These are phyloP conservation scores for Ormia ochracea DNA, from an alignment of 2,888 invertebrate genomes.

Conservation along the genomic window DNA sequence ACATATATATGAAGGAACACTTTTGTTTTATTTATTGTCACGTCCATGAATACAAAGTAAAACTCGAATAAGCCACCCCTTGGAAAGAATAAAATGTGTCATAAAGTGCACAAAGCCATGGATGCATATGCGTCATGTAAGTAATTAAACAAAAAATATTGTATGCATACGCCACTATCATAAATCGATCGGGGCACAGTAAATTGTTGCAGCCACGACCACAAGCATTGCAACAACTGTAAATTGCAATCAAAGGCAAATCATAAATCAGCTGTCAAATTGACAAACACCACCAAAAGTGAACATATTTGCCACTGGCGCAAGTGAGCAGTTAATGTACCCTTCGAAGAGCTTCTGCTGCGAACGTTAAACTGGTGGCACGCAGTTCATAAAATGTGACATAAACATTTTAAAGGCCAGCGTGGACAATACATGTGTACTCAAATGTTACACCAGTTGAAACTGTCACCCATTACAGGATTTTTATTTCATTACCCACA, in stretches of 20 bases:
- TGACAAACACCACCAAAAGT: conserved; percentile 61
- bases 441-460: background rate
- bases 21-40: conserved; percentile 34
- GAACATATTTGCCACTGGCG: conserved; percentile 13
- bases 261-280: conserved; percentile 67
- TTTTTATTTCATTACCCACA: conserved; percentile 8
- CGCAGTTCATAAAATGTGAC: conserved; percentile 64
- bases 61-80: background rate
- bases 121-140: conserved; percentile 44
- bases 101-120: conserved; percentile 40
- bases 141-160: conserved; percentile 64
- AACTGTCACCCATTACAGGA: conserved; percentile 12
- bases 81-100: conserved; percentile 34
- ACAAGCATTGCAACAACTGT: conserved; percentile 56
- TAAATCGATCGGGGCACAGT: conserved; percentile 43
- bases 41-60: background rate
- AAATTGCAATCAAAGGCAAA: conserved; percentile 67
- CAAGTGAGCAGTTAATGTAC: background rate
- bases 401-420: conserved; percentile 62
- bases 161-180: conserved; percentile 37
- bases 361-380: conserved; percentile 31
- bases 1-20: too few species aligned
- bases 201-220: conserved; percentile 43
- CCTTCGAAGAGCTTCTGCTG: conserved; percentile 5
- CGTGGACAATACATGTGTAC: conserved; percentile 5